Base-by-base conservation (phyloP, 2,113 vertebrate species). In the Cynoglossus semilaevis region DNA sequence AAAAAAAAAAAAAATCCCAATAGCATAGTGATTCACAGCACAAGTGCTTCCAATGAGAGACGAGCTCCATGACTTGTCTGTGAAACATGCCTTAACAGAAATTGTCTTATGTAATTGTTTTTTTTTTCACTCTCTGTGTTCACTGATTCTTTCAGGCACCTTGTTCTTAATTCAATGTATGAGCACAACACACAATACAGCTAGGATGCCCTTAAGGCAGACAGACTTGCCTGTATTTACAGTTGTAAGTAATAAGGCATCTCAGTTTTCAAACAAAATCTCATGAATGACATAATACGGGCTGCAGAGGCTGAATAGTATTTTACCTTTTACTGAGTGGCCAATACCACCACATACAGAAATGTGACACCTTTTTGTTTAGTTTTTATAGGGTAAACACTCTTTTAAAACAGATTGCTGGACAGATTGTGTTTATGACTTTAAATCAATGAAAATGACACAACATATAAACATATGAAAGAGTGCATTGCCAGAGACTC, bases 141-240 rank as follows among this genome's bases (percentile, higher is more conserved):
- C n/a, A n/a, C n/a, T n/a, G n/a, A n/a, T n/a, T n/a, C n/a, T n/a
- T n/a, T n/a, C n/a, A n/a, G n/a, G n/a, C n/a, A n/a, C n/a, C n/a
- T n/a, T n/a, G n/a, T n/a, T n/a, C n/a, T n/a, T n/a, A n/a, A n/a
- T 38, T 2, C 37, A 38, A 38, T 38, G 37, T 38, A n/a, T n/a
- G n/a, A n/a, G n/a, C n/a, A n/a, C 22, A 29, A 29, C 22, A 29
- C 22, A 2, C 22, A 29, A 29, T 6, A 29, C 22, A 29, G 6
- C 6, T 19, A 36, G 35, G 38, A 43, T 58, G 63, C 41, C 58
- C 71, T 72, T 42, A 67, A 15, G 8, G 35, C 1, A 43, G 63
- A 52, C 74, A 82, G 71, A 76, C 74, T 77, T 65, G 29, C 83
- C 83, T 63, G 0, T 82, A 86, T 86, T 81, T 82, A 76, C 67